These are phyloP conservation scores for Campylomormyrus numenius DNA, from an alignment of 2,113 vertebrate species.

Conservation along the genomic window DNA sequence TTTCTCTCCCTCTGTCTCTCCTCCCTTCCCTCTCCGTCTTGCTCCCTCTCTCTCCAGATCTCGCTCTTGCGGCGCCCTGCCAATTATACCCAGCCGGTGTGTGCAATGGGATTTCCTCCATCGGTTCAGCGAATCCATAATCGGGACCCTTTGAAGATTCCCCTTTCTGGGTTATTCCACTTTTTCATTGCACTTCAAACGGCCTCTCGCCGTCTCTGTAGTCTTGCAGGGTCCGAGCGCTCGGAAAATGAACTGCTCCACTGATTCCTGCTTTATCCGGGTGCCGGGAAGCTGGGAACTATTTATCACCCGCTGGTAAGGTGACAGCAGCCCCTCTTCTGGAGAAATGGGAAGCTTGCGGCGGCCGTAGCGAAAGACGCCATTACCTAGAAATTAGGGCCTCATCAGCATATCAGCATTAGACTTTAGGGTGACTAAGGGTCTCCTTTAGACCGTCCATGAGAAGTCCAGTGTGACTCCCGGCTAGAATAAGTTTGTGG, in stretches of 20 bases:
- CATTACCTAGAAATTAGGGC: not conserved
- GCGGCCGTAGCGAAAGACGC: not conserved
- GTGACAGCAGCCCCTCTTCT: not conserved
- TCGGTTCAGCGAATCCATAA: not conserved
- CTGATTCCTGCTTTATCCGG: not conserved
- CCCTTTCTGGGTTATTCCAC: not conserved
- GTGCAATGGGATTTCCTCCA: conserved; percentile 8
- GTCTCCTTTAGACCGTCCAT: not conserved
- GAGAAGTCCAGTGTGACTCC: not conserved
- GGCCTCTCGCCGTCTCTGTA: not conserved
- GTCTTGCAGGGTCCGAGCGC: not conserved
- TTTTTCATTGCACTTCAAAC: not conserved
- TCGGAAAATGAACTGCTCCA: not conserved
- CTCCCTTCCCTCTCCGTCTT: not conserved
- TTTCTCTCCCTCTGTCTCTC: not conserved
- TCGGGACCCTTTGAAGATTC: conserved; percentile 14
- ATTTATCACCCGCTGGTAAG: not conserved
- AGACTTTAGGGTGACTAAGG: not conserved
- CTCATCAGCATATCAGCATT: not conserved
- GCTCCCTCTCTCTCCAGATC: not conserved
- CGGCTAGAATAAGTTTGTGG: not conserved
- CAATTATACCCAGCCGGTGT: not conserved
- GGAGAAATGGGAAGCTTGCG: not conserved
- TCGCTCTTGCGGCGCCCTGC: not conserved
- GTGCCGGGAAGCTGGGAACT: not conserved